phyloP scores from a whole-genome alignment of 2,797 vertebrate species.

The Typhlichthys eigenmanni region DNA sequence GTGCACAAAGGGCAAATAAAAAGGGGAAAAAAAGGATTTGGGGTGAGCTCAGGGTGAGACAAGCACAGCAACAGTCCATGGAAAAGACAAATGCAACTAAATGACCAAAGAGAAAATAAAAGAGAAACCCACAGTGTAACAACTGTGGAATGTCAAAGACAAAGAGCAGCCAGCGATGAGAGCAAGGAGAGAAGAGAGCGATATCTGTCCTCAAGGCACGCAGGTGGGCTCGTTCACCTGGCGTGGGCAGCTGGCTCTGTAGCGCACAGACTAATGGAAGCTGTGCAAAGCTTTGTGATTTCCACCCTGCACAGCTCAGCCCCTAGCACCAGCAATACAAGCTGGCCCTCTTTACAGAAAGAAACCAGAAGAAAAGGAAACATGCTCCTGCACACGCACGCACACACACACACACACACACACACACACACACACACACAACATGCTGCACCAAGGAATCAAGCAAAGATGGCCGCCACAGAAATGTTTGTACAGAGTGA shows the following conservation, averaged over 20 bases:
- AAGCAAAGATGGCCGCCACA: no score
- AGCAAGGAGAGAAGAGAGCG: constrained; percentile 6
- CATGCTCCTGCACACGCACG: background rate
- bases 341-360: constrained; percentile 34
- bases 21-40: no score
- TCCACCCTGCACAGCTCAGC: constrained; percentile 15
- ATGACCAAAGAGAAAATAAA: background rate
- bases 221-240: constrained; percentile 40
- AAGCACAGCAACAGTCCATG: no score
- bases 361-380: constrained; percentile 5
- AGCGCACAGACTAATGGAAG: constrained; percentile 25
- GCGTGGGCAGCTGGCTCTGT: constrained; percentile 39
- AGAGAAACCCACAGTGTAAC: constrained; percentile 4
- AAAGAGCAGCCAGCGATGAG: background rate
- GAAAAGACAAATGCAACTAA: no score
- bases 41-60: no score
- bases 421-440: no score
- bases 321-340: constrained; percentile 35
- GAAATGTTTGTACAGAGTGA: no score
- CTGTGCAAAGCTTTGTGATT: constrained; percentile 34
- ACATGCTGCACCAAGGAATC: no score
- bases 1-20: no score
- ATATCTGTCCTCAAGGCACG: constrained; percentile 27
- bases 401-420: no score
- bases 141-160: background rate